Evolutionary conservation across 2,113 vertebrate species (phyloP).

Genomic region (Cryptotis parvus): DNA sequence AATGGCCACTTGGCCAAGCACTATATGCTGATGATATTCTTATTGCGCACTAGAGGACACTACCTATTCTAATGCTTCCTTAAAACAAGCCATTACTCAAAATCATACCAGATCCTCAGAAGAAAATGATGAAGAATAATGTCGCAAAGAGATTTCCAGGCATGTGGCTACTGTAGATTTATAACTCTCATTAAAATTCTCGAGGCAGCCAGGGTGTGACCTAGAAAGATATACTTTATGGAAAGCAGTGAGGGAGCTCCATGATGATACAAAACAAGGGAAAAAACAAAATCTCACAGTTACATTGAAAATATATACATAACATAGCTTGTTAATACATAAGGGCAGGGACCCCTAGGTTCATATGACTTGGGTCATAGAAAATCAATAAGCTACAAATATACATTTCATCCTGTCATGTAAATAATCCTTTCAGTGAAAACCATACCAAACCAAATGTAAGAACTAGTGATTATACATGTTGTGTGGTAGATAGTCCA

Average conservation of each 20-base stretch:
- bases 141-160: constrained; percentile 49
- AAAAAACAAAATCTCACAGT: neutral
- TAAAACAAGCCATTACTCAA: constrained; percentile 58
- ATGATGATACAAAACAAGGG: neutral
- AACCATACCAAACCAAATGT: neutral
- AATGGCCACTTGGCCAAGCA: neutral
- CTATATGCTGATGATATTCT: neutral
- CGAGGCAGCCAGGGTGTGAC: constrained; percentile 43
- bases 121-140: constrained; percentile 56
- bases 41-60: neutral
- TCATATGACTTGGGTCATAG: neutral
- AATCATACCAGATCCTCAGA: constrained; percentile 48
- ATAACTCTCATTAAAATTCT: constrained; percentile 59
- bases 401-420: neutral
- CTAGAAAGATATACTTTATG: constrained; percentile 55
- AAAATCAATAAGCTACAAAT: constrained; percentile 8
- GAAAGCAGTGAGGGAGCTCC: neutral
- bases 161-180: constrained; percentile 58
- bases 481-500: neutral
- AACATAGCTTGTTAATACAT: neutral
- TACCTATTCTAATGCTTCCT: constrained; percentile 19
- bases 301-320: constrained; percentile 18
- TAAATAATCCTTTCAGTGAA: neutral
- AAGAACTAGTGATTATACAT: neutral
- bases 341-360: neutral